Percentiles rank a stretch among this genome's conserved stretches.
phyloP scores from a whole-genome alignment of 2,888 invertebrate genomes.

The Ophraella communa region DNA sequence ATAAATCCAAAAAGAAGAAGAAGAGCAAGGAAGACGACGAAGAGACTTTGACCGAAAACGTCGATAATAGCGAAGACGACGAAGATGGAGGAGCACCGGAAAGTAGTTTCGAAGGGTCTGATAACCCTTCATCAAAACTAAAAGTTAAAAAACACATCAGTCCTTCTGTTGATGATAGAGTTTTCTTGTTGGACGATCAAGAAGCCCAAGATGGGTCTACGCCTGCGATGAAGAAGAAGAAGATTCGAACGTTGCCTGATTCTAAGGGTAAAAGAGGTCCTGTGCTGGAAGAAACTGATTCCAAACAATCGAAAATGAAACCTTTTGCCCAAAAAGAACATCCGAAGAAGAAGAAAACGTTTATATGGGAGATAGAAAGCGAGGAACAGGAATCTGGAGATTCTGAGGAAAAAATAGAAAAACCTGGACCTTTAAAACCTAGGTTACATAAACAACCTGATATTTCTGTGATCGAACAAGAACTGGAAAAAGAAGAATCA shows the following conservation, averaged over 20 bases:
- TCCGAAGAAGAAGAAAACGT: not conserved
- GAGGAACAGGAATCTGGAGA: not conserved
- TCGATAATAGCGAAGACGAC: not conserved
- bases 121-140: not conserved
- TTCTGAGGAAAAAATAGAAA: not conserved
- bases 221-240: constrained; percentile 1
- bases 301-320: not conserved
- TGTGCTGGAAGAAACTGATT: not conserved
- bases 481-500: not conserved
- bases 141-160: not conserved
- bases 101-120: not conserved
- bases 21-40: not conserved
- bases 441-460: not conserved
- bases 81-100: not conserved
- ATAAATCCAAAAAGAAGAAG: not conserved
- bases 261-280: not conserved
- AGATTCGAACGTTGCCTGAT: not conserved
- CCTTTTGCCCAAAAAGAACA: not conserved
- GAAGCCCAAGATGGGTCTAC: not conserved
- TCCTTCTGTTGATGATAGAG: not conserved
- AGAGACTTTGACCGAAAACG: not conserved
- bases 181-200: not conserved
- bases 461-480: not conserved
- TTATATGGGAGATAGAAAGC: not conserved
- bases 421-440: not conserved